phyloP scores from a whole-genome alignment of 2,113 vertebrate species.

The Macaca nemestrina region DNA sequence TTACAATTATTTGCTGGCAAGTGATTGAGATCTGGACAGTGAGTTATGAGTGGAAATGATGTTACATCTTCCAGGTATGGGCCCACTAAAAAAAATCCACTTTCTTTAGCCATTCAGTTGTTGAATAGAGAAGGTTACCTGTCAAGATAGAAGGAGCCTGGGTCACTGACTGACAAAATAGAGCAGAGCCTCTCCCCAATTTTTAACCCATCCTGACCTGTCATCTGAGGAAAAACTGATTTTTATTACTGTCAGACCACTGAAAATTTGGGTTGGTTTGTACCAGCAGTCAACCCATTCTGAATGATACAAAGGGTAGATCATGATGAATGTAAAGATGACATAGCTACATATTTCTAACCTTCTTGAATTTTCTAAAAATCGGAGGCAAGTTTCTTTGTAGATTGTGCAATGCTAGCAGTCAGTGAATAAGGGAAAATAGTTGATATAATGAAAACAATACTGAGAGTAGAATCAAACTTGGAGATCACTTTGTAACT shows the following conservation, averaged over 20 bases:
- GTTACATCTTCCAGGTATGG: not conserved
- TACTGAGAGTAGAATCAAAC: not conserved
- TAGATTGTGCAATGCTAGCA: not conserved
- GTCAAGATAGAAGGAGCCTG: not conserved
- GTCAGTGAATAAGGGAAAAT: not conserved
- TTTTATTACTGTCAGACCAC: not conserved
- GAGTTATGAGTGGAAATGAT: not conserved
- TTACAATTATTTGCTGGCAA: not conserved
- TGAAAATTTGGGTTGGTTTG: not conserved
- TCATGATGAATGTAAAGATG: not conserved
- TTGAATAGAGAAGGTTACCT: not conserved
- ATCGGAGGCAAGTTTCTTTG: not conserved
- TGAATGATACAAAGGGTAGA: not conserved
- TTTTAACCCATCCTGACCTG: not conserved
- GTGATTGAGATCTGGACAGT: not conserved
- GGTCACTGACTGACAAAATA: too few relatives aligned
- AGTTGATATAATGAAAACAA: not conserved
- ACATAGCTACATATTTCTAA: not conserved
- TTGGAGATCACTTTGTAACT: not conserved
- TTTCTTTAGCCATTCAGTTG: not conserved
- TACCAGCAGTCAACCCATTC: not conserved
- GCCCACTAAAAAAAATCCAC: not conserved
- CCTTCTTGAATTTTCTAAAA: not conserved
- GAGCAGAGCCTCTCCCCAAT: not conserved
- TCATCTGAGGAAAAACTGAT: not conserved